A percentile compares a stretch with the other conserved stretches of the same genome.
Evolutionary conservation across 2,113 vertebrate genomes (phyloP).

Genomic region (Salminus brasiliensis): DNA sequence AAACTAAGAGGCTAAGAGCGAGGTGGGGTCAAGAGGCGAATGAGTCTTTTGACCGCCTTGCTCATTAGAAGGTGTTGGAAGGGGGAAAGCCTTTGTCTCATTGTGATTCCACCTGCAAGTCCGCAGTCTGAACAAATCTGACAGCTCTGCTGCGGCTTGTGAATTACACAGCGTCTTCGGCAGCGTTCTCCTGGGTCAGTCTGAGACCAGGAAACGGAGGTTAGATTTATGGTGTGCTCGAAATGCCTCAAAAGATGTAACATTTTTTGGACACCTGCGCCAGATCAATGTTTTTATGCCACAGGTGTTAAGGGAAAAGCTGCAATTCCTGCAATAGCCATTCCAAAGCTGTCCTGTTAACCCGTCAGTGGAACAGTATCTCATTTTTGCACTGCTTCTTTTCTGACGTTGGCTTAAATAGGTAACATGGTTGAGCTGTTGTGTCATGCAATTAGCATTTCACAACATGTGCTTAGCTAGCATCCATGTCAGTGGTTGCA

Average conservation of each 20-base stretch:
- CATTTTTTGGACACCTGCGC: neutral
- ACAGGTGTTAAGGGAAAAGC: too few species aligned
- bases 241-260: neutral
- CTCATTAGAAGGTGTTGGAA: neutral
- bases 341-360: too few species aligned
- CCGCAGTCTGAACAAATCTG: neutral
- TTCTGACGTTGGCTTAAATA: too few species aligned
- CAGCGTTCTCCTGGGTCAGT: neutral
- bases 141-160: neutral
- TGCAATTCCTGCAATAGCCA: too few species aligned
- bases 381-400: too few species aligned
- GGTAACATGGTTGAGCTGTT: too few species aligned
- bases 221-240: neutral
- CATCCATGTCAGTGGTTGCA: too few species aligned
- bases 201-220: neutral
- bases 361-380: too few species aligned
- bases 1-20: neutral
- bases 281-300: too few species aligned
- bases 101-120: neutral
- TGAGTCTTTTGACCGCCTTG: neutral
- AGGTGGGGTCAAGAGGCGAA: neutral
- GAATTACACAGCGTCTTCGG: neutral
- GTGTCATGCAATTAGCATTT: too few species aligned
- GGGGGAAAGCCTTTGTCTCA: conserved; percentile 2
- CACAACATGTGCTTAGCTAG: too few species aligned